A percentile compares a stretch with the other conserved stretches of the same genome.
Evolutionary conservation across 2,797 vertebrate genomes (phyloP).

Genomic region (Chloroceryle amazona): DNA sequence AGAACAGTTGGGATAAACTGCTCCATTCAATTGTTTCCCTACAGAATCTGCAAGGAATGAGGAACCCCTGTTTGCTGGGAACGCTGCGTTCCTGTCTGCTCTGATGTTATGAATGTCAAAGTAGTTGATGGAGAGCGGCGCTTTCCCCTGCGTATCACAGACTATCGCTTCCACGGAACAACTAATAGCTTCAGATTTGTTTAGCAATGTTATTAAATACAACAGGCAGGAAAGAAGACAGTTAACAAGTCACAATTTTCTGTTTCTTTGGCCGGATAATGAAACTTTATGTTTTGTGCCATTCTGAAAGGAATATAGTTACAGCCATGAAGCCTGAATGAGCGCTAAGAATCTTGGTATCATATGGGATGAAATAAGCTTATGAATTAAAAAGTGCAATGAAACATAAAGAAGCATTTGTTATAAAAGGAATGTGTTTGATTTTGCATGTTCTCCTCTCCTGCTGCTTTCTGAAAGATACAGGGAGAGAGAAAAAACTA

Average conservation of each 20-base stretch:
- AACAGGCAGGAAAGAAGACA: not conserved
- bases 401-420: not conserved
- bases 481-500: not conserved
- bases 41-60: not conserved
- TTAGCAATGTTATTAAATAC: not conserved
- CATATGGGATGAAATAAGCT: not conserved
- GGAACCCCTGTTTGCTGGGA: not conserved
- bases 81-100: not conserved
- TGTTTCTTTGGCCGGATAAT: not conserved
- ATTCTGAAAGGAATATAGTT: not conserved
- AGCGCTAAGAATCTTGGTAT: not conserved
- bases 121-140: not conserved
- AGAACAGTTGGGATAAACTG: not conserved
- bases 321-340: not conserved
- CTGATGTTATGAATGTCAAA: fast-evolving
- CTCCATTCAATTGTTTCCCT: not conserved
- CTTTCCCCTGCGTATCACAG: not conserved
- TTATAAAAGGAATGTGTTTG: not conserved
- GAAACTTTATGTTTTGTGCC: not conserved
- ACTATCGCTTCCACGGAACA: not conserved
- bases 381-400: not conserved
- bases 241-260: not conserved
- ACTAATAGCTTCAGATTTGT: not conserved
- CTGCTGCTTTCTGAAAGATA: not conserved
- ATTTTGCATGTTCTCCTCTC: not conserved